These are phyloP conservation scores for Hemithea aestivaria DNA, from an alignment of 2,888 invertebrate species.

Conservation along the genomic window DNA sequence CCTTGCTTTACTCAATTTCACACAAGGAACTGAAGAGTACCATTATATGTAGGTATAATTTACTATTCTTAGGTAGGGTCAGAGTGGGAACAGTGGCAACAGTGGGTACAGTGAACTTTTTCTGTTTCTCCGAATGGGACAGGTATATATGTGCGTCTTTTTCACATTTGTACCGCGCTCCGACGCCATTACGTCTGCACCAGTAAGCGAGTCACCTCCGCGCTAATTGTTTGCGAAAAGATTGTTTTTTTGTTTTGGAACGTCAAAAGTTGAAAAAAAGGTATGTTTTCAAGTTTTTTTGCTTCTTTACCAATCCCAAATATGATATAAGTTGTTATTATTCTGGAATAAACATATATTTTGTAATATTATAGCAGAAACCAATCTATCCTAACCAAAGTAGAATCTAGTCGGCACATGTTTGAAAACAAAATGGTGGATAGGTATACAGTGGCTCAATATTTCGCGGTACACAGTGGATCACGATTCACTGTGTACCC, in stretches of 20 bases:
- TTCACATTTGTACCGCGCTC: not conserved
- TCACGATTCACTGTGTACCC: slow-evolving; percentile 1
- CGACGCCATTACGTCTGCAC: not conserved
- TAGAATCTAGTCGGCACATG: no score
- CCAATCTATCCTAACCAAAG: not conserved
- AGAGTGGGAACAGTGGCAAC: slow-evolving; percentile 1
- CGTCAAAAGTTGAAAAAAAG: slow-evolving; percentile 1
- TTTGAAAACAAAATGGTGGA: not conserved
- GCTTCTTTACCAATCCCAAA: not conserved
- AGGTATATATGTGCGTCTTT: not conserved
- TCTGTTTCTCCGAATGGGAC: not conserved
- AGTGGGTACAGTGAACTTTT: slow-evolving; percentile 1
- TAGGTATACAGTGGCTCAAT: slow-evolving; percentile 1
- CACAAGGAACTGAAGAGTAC: slow-evolving; percentile 15
- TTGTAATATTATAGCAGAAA: not conserved
- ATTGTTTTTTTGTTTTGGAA: no score
- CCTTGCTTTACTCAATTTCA: no score
- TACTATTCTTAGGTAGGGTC: no score
- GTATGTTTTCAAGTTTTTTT: not conserved
- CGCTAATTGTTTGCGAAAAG: no score
- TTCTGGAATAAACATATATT: not conserved
- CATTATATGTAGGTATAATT: no score
- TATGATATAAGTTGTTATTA: not conserved
- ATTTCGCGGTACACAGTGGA: not conserved
- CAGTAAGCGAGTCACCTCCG: not conserved